These are phyloP conservation scores for Trichogramma dendrolimi DNA, from an alignment of 2,888 invertebrate species.

Conservation along the genomic window DNA sequence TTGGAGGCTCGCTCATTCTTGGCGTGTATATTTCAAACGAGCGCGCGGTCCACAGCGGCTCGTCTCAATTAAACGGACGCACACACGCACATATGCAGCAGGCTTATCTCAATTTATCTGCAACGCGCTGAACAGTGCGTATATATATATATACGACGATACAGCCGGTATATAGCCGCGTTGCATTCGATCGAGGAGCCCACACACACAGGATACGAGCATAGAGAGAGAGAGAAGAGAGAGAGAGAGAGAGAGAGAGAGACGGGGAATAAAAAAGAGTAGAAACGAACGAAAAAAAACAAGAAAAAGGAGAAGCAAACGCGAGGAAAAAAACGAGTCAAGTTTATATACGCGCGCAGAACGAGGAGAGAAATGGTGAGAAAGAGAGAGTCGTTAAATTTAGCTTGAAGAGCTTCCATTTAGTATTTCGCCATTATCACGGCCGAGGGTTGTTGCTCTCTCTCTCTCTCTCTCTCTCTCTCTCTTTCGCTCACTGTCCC, in stretches of 20 bases:
- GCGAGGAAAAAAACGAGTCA: not conserved
- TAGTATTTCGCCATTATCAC: conserved; percentile 22
- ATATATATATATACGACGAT: too few relatives aligned
- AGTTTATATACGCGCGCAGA: not conserved
- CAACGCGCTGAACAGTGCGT: too few relatives aligned
- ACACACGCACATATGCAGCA: too few relatives aligned
- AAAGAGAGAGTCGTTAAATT: conserved; percentile 18
- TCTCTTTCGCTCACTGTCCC: conserved; percentile 24
- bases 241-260: not conserved
- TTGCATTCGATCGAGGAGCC: conserved; percentile 1
- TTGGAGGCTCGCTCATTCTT: too few relatives aligned
- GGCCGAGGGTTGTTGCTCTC: conserved; percentile 8
- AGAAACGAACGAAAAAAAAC: not conserved
- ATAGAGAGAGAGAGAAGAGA: not conserved
- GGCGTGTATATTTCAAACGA: too few relatives aligned
- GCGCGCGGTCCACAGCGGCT: too few relatives aligned
- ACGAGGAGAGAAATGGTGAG: not conserved
- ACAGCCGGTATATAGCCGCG: not conserved
- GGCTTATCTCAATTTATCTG: too few relatives aligned
- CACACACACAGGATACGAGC: not conserved
- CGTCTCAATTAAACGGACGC: too few relatives aligned
- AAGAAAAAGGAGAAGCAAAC: not conserved
- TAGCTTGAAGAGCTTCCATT: conserved; percentile 21
- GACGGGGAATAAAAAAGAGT: too few relatives aligned
- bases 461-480: conserved; percentile 2